Evolutionary conservation across 2,113 vertebrate genomes (phyloP).

Genomic region (Erythrolamprus reginae): DNA sequence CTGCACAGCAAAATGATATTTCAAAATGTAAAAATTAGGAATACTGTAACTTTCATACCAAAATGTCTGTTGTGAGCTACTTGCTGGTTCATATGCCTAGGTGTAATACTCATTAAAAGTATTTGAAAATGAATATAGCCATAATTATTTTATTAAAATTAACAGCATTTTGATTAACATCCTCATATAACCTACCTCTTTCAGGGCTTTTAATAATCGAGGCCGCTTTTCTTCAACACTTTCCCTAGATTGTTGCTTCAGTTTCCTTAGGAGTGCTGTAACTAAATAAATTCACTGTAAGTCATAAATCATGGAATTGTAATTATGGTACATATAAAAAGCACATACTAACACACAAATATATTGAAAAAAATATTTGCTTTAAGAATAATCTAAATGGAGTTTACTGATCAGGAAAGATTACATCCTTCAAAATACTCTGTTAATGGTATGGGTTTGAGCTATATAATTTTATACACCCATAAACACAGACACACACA

Average conservation of each 20-base stretch:
- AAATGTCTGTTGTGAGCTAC: background rate
- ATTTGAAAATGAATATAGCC: background rate
- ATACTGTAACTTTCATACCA: background rate
- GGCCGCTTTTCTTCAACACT: constrained; percentile 97
- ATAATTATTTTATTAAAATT: background rate
- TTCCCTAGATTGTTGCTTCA: constrained; percentile 98
- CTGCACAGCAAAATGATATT: background rate
- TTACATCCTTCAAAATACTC: background rate
- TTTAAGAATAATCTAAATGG: background rate
- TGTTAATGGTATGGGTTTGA: background rate
- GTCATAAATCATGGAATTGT: background rate
- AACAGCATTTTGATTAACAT: background rate
- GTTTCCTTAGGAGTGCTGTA: constrained; percentile 94
- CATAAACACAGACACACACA: background rate
- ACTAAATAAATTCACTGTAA: constrained; percentile 67
- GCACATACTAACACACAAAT: background rate
- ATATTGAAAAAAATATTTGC: accelerated
- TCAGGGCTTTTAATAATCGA: constrained; percentile 92
- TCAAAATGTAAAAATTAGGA: background rate
- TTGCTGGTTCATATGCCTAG: background rate
- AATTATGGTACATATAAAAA: background rate
- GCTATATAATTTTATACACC: background rate
- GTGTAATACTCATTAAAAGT: background rate
- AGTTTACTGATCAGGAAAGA: background rate
- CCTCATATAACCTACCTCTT: constrained; percentile 78